Evolutionary conservation across 2,113 vertebrate species (phyloP).

Genomic region (Callionymus lyra): DNA sequence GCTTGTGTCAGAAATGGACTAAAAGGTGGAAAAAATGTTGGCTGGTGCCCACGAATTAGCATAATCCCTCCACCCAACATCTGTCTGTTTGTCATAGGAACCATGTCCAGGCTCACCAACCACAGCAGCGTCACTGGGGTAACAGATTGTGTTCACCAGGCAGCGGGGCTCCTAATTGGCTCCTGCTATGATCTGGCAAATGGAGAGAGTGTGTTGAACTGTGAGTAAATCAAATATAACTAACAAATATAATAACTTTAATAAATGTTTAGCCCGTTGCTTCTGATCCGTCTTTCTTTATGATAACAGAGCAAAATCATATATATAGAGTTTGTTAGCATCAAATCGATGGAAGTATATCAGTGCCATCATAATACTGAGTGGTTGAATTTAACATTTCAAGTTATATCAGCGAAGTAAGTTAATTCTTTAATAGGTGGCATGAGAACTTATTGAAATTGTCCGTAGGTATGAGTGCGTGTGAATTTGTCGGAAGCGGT

Average conservation of each 20-base stretch:
- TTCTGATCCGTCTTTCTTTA: neutral
- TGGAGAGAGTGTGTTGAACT: constrained; percentile 65
- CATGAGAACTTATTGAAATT: too few species aligned
- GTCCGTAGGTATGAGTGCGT: too few species aligned
- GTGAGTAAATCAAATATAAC: constrained; percentile 45
- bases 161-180: constrained; percentile 64
- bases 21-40: constrained; percentile 5
- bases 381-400: too few species aligned
- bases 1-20: constrained; percentile 4
- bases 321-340: too few species aligned
- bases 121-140: constrained; percentile 67
- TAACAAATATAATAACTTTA: neutral
- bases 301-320: too few species aligned
- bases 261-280: neutral
- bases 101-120: constrained; percentile 67
- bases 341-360: too few species aligned
- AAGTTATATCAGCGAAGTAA: too few species aligned
- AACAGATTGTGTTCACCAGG: constrained; percentile 70
- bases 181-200: constrained; percentile 69
- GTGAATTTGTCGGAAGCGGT: too few species aligned
- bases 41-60: constrained; percentile 20
- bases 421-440: too few species aligned
- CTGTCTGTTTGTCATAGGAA: constrained; percentile 58
- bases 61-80: constrained; percentile 38
- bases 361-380: too few species aligned